phyloP scores from a whole-genome alignment of 53 echinoderm and acorn worm genomes.

The Paracentrotus lividus region DNA sequence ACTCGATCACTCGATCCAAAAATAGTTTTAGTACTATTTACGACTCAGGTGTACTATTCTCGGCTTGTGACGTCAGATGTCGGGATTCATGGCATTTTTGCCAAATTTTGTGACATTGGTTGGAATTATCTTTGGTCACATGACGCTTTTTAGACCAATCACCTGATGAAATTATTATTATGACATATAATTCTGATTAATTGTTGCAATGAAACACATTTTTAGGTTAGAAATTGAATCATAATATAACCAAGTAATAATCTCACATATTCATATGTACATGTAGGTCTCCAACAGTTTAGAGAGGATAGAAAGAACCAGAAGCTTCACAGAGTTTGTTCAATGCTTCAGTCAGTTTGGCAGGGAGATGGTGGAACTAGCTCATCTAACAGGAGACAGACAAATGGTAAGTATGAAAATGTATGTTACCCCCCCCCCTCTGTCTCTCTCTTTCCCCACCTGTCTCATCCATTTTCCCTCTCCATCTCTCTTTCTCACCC shows the following conservation, averaged over 20 bases:
- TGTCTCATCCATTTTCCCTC: not conserved
- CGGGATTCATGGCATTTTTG: not conserved
- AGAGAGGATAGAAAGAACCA: slow-evolving; percentile 88
- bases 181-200: too few species aligned
- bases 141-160: too few species aligned
- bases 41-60: too few species aligned
- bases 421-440: not conserved
- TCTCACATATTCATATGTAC: not conserved
- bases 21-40: too few species aligned
- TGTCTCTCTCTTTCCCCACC: not conserved
- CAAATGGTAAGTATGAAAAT: slow-evolving; percentile 86
- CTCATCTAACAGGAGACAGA: slow-evolving; percentile 97
- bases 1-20: too few species aligned
- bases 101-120: too few species aligned
- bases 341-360: slow-evolving; percentile 99
- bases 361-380: slow-evolving; percentile 97
- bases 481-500: not conserved
- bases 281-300: slow-evolving; percentile 90
- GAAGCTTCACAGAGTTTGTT: slow-evolving; percentile 96
- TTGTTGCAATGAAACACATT: not conserved
- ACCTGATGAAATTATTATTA: too few species aligned
- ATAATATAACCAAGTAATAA: not conserved
- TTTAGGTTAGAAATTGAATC: too few species aligned
- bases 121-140: too few species aligned
- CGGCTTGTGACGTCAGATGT: too few species aligned